Conservation (phyloP, 2,888 invertebrate genomes). For the Callinectes sapidus region DNA sequence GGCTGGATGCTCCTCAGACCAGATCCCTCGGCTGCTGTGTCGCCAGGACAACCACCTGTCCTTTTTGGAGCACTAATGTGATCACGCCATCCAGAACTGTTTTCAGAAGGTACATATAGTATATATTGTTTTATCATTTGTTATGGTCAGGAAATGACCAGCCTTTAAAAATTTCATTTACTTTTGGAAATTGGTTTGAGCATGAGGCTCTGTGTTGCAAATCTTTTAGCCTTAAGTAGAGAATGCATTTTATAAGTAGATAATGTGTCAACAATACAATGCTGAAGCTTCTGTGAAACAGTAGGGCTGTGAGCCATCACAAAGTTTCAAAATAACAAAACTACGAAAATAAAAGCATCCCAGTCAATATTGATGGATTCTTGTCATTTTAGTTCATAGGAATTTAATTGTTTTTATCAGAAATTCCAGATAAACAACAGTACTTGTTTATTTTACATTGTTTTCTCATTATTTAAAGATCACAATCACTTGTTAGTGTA, state of each 20-base stretch:
- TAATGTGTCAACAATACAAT: conserved; percentile 45
- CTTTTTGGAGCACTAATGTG: conserved; percentile 41
- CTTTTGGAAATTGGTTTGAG: conserved; percentile 58
- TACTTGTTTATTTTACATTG: conserved; percentile 5
- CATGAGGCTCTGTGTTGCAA: conserved; percentile 61
- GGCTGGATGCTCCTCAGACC: conserved; percentile 53
- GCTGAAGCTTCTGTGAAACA: conserved; percentile 44
- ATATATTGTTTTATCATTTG: conserved; percentile 57
- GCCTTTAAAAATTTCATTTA: conserved; percentile 43
- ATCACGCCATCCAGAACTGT: conserved; percentile 62
- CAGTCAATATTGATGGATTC: conserved; percentile 7
- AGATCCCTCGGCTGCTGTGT: conserved; percentile 55
- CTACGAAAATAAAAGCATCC: conserved; percentile 5
- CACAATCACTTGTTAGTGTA: not conserved
- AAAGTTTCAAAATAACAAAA: not conserved
- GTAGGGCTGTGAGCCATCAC: not conserved
- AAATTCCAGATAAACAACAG: conserved; percentile 5
- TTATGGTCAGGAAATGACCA: conserved; percentile 60
- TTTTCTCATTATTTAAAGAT: not conserved
- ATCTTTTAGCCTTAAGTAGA: conserved; percentile 54
- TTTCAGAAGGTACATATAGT: conserved; percentile 59
- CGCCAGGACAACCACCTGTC: conserved; percentile 57
- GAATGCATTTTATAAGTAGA: conserved; percentile 51
- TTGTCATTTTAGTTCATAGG: not conserved
- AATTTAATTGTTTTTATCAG: not conserved